Base-by-base conservation (phyloP, 2,888 invertebrate genomes). In the Tenthredo scrophulariae region DNA sequence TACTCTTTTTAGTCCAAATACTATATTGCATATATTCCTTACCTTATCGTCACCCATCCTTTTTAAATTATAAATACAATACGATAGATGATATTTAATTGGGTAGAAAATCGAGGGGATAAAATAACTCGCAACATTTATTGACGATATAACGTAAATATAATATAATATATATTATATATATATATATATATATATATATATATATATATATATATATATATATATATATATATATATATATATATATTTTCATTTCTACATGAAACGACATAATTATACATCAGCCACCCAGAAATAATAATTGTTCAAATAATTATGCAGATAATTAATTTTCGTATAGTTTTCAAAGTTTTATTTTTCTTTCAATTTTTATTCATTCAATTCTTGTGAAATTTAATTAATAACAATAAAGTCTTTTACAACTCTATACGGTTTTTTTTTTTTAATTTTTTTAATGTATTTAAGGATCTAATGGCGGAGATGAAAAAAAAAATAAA, bases 241-340 rank as follows among this genome's bases (percentile, higher is more conserved):
- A 75, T 77, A 77, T 33, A 33, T 33, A 77, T 74, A 75, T 77
- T 54, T 77, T 77, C n/a, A 77, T 77, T 77, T 29, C 54, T 54
- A 77, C 50, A 77, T 54, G n/a, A 77, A 77, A 54, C 22, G 74
- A 74, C 54, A 77, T 77, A n/a, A n/a, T n/a, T n/a, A 29, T 29
- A 77, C 77, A 77, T 77, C 43, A 74, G 43, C 37, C 37, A 2
- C 74, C 74, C n/a, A 46, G 43, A 74, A 74, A 43, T 22, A 46
- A 74, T 40, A 50, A 50, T 74, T 43, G 26, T 37, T 40, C 40
- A 15, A 43, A 74, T 54, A 54, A 6, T 6, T 74, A n/a, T 15
- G 26, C 9, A 26, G 1, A 26, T 22, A 26, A 26, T 4, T 29
- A 67, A 6, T 67, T 26, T 67, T 26, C 33, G 13, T 13, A 9